Evolutionary conservation across 2,888 invertebrate species (phyloP).

Genomic region (Sinodicranocentrus sp.): DNA sequence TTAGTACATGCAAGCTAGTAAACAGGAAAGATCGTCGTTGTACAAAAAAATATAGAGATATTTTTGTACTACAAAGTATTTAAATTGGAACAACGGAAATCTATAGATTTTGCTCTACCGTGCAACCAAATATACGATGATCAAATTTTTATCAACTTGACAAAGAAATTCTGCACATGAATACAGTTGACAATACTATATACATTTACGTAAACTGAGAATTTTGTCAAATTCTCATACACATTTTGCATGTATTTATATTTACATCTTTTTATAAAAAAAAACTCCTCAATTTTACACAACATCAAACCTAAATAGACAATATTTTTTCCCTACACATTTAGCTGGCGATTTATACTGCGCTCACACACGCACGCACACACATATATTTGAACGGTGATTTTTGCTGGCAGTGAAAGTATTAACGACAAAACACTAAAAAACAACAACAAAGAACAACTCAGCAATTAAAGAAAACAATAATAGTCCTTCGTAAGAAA

Average conservation of each 20-base stretch:
- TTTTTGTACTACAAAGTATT: background rate
- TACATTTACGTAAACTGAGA: too few relatives aligned
- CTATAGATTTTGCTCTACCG: constrained; percentile 7
- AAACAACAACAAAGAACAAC: constrained; percentile 21
- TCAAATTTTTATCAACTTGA: background rate
- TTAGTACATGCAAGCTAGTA: constrained; percentile 57
- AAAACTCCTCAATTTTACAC: too few relatives aligned
- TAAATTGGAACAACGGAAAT: background rate
- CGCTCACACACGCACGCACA: constrained; percentile 48
- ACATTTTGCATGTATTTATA: too few relatives aligned
- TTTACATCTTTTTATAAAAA: too few relatives aligned
- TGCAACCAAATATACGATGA: constrained; percentile 8
- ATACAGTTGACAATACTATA: too few relatives aligned
- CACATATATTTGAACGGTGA: constrained; percentile 45
- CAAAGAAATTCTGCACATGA: too few relatives aligned
- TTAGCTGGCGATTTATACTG: constrained; percentile 13
- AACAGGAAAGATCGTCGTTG: background rate
- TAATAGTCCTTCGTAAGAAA: too few relatives aligned
- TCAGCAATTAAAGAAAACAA: constrained; percentile 24
- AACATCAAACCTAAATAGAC: too few relatives aligned
- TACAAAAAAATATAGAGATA: constrained; percentile 1
- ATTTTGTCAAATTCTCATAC: too few relatives aligned
- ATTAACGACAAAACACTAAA: constrained; percentile 28
- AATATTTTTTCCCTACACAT: background rate
- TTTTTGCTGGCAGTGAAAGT: constrained; percentile 55